Conservation (phyloP, 2,888 invertebrate species). For the Sminthurides aquaticus region DNA sequence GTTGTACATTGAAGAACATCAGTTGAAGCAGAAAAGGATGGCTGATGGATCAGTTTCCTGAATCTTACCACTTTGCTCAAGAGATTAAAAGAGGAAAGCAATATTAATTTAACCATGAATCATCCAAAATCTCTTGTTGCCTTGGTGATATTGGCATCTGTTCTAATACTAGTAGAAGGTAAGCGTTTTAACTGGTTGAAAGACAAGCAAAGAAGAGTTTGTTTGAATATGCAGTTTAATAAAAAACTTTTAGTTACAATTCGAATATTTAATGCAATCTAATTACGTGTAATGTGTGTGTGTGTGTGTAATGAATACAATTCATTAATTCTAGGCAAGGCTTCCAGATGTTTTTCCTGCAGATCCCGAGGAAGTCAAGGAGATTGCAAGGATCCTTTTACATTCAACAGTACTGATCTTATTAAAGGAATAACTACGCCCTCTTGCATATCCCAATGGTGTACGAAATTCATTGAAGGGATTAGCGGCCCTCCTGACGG, state of each 20-base stretch:
- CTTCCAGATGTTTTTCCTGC: constrained; percentile 49
- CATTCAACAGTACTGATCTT: constrained; percentile 67
- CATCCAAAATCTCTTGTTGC: neutral
- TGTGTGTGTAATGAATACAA: no score
- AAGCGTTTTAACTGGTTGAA: no score
- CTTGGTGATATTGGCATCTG: neutral
- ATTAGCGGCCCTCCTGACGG: constrained; percentile 65
- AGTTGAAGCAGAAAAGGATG: no score
- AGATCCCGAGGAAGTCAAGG: constrained; percentile 80
- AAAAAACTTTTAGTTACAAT: neutral
- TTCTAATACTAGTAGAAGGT: neutral
- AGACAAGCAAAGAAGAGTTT: no score
- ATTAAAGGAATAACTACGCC: constrained; percentile 60
- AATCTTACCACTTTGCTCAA: no score
- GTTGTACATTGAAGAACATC: no score
- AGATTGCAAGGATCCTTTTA: constrained; percentile 80
- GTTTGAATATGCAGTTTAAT: no score
- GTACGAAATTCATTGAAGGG: constrained; percentile 78
- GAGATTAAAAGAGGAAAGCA: no score
- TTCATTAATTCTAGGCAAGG: neutral
- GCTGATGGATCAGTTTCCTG: no score
- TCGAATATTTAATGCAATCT: neutral
- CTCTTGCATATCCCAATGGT: constrained; percentile 86
- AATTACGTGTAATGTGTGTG: no score
- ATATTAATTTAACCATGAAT: neutral